These are phyloP conservation scores for Malthinus flaveolus DNA, from an alignment of 2,888 invertebrate species.

Conservation along the genomic window DNA sequence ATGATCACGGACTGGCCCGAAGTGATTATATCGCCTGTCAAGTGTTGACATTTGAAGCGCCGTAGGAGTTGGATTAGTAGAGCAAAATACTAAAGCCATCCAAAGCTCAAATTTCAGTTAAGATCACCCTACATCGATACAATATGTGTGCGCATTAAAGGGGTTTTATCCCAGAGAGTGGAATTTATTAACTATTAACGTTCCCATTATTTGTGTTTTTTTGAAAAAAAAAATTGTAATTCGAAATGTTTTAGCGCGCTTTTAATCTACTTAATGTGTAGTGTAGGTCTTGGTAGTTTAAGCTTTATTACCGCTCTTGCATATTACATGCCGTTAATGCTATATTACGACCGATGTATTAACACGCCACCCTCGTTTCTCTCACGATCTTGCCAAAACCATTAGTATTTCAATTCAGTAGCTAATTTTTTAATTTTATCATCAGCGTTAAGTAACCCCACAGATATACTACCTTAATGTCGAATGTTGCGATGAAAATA, in stretches of 20 bases:
- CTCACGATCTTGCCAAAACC: neutral
- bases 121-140: constrained; percentile 25
- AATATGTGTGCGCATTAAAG: constrained; percentile 12
- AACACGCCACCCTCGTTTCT: constrained; percentile 1
- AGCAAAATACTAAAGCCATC: constrained; percentile 26
- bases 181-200: constrained; percentile 22
- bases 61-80: constrained; percentile 40
- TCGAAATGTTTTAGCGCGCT: no score
- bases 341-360: constrained; percentile 17
- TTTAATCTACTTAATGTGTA: no score
- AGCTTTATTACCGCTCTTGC: constrained; percentile 27
- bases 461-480: no score
- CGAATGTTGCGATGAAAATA: no score
- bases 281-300: constrained; percentile 11
- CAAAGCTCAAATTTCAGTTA: constrained; percentile 27
- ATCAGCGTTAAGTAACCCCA: no score
- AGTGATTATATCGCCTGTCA: constrained; percentile 46
- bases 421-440: no score
- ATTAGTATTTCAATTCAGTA: neutral
- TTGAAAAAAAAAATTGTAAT: neutral
- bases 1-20: constrained; percentile 35
- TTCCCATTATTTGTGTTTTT: constrained; percentile 19
- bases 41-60: constrained; percentile 46
- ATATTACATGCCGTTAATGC: constrained; percentile 28
- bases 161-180: no score